Percentiles rank a stretch among this genome's conserved stretches.
These are phyloP conservation scores for Kryptolebias ocellatus DNA, from an alignment of 2,797 vertebrate species.

Conservation along the genomic window DNA sequence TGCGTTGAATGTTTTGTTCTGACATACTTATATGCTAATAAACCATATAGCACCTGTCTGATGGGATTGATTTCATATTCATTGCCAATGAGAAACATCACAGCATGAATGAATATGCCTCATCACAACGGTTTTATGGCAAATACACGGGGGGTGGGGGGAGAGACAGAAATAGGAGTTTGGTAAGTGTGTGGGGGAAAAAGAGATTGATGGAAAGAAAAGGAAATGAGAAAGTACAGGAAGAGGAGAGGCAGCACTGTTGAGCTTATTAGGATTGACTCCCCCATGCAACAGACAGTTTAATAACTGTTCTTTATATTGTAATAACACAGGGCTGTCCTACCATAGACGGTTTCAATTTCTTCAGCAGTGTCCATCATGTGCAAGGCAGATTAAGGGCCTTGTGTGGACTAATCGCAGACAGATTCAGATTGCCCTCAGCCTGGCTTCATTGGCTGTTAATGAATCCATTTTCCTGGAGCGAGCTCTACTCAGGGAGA, in stretches of 20 bases:
- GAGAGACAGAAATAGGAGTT: conserved; percentile 18
- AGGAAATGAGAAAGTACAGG: conserved; percentile 47
- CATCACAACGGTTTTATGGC: conserved; percentile 9
- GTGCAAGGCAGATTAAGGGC: conserved; percentile 79
- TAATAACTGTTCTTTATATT: conserved; percentile 88
- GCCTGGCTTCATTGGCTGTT: conserved; percentile 78
- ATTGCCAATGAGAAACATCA: conserved; percentile 19
- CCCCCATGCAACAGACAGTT: conserved; percentile 82
- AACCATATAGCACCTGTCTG: neutral
- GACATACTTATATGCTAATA: neutral
- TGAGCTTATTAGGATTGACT: conserved; percentile 85
- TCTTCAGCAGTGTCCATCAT: conserved; percentile 78
- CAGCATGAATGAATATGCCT: conserved; percentile 23
- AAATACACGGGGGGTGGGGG: neutral
- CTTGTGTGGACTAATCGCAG: conserved; percentile 79
- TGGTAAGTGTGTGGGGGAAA: conserved; percentile 20
- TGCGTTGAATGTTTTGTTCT: conserved; percentile 1
- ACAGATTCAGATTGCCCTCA: conserved; percentile 78
- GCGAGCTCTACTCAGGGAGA: conserved; percentile 74
- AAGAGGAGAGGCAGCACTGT: conserved; percentile 74
- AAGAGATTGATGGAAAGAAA: conserved; percentile 21
- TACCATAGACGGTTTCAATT: conserved; percentile 83
- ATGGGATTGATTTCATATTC: conserved; percentile 13
- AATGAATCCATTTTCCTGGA: conserved; percentile 83
- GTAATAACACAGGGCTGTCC: conserved; percentile 81